Evolutionary conservation across 1,140 invertebrate genomes (phyloP).

Genomic region (Halyomorpha halys): DNA sequence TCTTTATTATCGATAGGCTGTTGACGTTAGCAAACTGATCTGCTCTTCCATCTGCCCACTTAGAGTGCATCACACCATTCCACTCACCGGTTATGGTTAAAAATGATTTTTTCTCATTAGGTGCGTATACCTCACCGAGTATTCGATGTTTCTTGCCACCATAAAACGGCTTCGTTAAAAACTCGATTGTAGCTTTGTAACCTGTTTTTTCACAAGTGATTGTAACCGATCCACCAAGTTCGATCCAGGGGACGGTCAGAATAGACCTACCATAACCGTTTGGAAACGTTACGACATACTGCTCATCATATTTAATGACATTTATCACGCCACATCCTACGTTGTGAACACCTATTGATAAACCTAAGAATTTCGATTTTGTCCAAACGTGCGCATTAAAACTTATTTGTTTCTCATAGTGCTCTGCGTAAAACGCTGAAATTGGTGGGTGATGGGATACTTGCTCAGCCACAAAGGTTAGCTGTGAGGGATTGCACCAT

Average conservation of each 20-base stretch:
- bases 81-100: constrained; percentile 83
- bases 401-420: constrained; percentile 76
- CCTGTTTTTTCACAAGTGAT: constrained; percentile 85
- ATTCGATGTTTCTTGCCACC: constrained; percentile 88
- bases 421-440: constrained; percentile 95
- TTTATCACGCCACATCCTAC: constrained; percentile 73
- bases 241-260: constrained; percentile 91
- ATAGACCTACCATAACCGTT: constrained; percentile 95
- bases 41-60: constrained; percentile 68
- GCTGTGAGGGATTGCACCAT: constrained; percentile 69
- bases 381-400: constrained; percentile 94
- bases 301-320: constrained; percentile 75
- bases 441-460: constrained; percentile 98
- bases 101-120: constrained; percentile 79
- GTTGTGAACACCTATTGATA: constrained; percentile 87
- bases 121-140: constrained; percentile 63
- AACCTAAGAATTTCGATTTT: constrained; percentile 92
- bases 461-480: constrained; percentile 92
- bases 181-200: constrained; percentile 79
- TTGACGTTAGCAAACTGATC: constrained; percentile 89
- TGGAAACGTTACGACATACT: constrained; percentile 88
- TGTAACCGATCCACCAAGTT: constrained; percentile 79
- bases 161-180: constrained; percentile 95
- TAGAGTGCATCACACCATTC: constrained; percentile 88
- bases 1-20: constrained; percentile 72